These are phyloP conservation scores for Neoniphon sammara DNA, from an alignment of 2,797 vertebrate genomes.

Conservation along the genomic window DNA sequence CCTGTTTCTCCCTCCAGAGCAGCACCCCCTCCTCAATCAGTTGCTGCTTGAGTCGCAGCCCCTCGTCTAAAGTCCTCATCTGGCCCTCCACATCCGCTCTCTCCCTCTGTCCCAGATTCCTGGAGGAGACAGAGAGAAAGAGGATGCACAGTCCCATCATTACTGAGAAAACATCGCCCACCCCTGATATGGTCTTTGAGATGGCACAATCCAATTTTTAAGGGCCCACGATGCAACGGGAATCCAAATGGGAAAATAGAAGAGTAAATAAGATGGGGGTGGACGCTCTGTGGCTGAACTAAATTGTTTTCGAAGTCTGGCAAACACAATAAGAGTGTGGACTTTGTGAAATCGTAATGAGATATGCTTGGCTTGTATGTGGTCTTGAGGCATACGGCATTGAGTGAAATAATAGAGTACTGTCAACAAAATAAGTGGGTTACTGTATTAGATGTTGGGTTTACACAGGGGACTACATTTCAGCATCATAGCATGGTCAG, in stretches of 20 bases:
- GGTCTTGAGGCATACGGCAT: conserved; percentile 42
- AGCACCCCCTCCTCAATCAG: conserved; percentile 81
- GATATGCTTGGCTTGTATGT: conserved; percentile 55
- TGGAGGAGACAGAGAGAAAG: conserved; percentile 51
- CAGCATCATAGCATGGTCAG: conserved; percentile 14
- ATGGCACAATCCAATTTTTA: conserved; percentile 72
- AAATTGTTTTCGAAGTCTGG: conserved; percentile 76
- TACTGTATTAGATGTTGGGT: conserved; percentile 49
- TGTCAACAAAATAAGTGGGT: conserved; percentile 64
- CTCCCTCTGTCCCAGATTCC: conserved; percentile 82
- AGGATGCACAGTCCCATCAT: conserved; percentile 59
- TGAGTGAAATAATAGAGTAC: conserved; percentile 56
- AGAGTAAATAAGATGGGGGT: conserved; percentile 72
- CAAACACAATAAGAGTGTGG: conserved; percentile 66
- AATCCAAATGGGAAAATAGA: conserved; percentile 70
- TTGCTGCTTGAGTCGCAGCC: conserved; percentile 79
- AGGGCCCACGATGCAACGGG: conserved; percentile 62
- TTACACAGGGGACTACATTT: conserved; percentile 42
- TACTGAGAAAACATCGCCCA: conserved; percentile 60
- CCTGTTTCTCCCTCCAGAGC: conserved; percentile 84
- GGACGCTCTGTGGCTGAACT: conserved; percentile 56
- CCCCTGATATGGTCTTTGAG: conserved; percentile 60
- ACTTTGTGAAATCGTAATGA: conserved; percentile 73
- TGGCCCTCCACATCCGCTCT: conserved; percentile 78
- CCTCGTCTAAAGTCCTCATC: conserved; percentile 81